Base-by-base conservation (phyloP, 2,888 invertebrate genomes). In the Lasiommata megera region DNA sequence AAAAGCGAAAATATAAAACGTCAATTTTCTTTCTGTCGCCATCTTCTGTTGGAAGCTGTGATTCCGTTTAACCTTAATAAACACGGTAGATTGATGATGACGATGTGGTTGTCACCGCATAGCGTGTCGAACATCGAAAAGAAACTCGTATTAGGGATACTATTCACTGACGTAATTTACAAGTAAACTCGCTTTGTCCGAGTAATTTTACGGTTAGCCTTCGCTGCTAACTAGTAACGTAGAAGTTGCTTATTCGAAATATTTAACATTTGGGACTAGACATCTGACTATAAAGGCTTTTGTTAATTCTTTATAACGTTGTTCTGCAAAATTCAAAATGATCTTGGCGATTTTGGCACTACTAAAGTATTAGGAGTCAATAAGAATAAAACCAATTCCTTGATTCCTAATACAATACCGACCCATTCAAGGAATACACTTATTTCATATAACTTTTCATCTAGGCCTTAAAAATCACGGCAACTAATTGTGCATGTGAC, bases 121-220 rank as follows among this genome's bases (percentile, higher is more conserved):
- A n/a, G n/a, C n/a, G n/a, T n/a, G n/a, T n/a, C n/a, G n/a, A n/a
- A n/a, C n/a, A n/a, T n/a, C n/a, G n/a, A n/a, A n/a, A n/a, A n/a
- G n/a, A 31, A 31, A 31, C 3, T 31, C 9, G 31, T 31, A 34
- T 3, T 34, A 34, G 34, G 34, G 11, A 11, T 34, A 34, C 34
- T 34, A 11, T 84, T 80, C 85, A 83, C 83, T 87, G 89, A 89
- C 88, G 88, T 89, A 86, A 82, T 85, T 80, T 73, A 84, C 80
- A 84, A 80, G 80, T 79, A 77, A 81, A 83, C 75, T 75, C 73
- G 69, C 61, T 64, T 64, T 79, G 78, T 79, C 79, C 80, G 73
- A 73, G 64, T 69, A 72, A 67, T 73, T 58, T 55, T 54, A 63
- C 60, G 61, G 36, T 58, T 43, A 65, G 61, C 60, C 51, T 65